Conservation (phyloP, 2,113 vertebrate species). For the Neolamprologus fasciatus region DNA sequence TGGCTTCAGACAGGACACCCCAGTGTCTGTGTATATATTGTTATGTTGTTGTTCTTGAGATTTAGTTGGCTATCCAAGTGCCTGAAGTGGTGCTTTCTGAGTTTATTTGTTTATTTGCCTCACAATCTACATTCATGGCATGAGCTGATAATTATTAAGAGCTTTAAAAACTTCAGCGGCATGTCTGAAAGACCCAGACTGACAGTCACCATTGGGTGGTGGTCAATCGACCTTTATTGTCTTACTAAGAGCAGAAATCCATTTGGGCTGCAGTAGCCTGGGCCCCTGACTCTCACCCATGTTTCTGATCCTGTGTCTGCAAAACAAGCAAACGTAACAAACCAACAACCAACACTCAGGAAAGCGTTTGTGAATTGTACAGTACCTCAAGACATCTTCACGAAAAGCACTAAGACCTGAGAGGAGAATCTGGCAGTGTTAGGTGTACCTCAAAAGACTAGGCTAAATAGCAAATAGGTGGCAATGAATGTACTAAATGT, state of each 20-base stretch:
- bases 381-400: conserved; percentile 95
- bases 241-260: conserved; percentile 81
- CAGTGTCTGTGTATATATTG: conserved; percentile 80
- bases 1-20: conserved; percentile 82
- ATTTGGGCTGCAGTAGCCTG: conserved; percentile 82
- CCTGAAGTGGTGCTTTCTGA: conserved; percentile 96
- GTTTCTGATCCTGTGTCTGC: conserved; percentile 89
- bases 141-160: conserved; percentile 94
- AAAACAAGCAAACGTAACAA: conserved; percentile 77
- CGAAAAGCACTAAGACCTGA: conserved; percentile 90
- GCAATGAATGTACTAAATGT: conserved; percentile 91
- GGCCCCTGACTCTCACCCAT: conserved; percentile 85
- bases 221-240: conserved; percentile 82
- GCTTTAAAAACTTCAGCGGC: conserved; percentile 89
- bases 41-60: conserved; percentile 63
- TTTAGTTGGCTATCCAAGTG: conserved; percentile 87
- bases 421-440: conserved; percentile 80
- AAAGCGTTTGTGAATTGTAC: conserved; percentile 98
- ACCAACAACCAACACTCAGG: conserved; percentile 83
- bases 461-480: conserved; percentile 83
- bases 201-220: conserved; percentile 72
- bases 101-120: conserved; percentile 80
- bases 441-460: conserved; percentile 85
- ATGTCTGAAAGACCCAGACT: conserved; percentile 80
- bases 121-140: conserved; percentile 95